Conservation (phyloP, 2,888 invertebrate species). For the Nephrocerus scutellatus region DNA sequence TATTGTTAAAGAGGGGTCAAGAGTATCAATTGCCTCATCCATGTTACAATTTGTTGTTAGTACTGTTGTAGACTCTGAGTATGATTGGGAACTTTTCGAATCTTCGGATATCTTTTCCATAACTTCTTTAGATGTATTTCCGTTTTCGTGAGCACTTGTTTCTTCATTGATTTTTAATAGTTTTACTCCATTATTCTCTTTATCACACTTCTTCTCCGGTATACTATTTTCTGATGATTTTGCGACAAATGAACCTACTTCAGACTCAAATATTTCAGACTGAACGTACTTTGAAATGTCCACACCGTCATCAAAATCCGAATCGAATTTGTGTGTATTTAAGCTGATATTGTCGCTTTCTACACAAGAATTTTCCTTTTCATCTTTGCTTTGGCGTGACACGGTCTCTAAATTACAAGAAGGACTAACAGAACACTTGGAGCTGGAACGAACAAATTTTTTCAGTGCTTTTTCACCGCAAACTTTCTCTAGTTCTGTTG, state of each 20-base stretch:
- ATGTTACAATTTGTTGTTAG: no score
- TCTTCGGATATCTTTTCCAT: constrained; percentile 1
- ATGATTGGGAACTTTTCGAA: neutral
- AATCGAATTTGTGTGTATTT: constrained; percentile 4
- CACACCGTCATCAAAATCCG: constrained; percentile 32
- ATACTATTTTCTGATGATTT: constrained; percentile 2
- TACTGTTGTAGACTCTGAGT: constrained; percentile 9
- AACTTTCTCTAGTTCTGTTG: constrained; percentile 10
- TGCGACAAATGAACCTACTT: constrained; percentile 14
- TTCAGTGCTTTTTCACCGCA: constrained; percentile 5
- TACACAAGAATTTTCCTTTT: neutral
- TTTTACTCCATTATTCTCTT: constrained; percentile 5
- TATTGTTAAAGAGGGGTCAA: no score
- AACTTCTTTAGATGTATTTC: constrained; percentile 19
- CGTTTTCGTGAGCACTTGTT: constrained; percentile 31
- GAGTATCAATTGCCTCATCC: no score
- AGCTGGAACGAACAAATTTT: constrained; percentile 7
- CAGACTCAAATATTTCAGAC: constrained; percentile 27
- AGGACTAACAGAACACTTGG: constrained; percentile 7
- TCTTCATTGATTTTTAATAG: no score
- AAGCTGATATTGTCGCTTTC: constrained; percentile 7
- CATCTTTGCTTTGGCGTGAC: neutral
- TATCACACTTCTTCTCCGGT: constrained; percentile 2
- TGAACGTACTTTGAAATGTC: constrained; percentile 32
- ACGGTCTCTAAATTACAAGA: no score